Percentiles rank a stretch among this genome's conserved stretches.
These are phyloP conservation scores for Metallyticus violacea DNA, from an alignment of 2,888 invertebrate genomes.

Conservation along the genomic window DNA sequence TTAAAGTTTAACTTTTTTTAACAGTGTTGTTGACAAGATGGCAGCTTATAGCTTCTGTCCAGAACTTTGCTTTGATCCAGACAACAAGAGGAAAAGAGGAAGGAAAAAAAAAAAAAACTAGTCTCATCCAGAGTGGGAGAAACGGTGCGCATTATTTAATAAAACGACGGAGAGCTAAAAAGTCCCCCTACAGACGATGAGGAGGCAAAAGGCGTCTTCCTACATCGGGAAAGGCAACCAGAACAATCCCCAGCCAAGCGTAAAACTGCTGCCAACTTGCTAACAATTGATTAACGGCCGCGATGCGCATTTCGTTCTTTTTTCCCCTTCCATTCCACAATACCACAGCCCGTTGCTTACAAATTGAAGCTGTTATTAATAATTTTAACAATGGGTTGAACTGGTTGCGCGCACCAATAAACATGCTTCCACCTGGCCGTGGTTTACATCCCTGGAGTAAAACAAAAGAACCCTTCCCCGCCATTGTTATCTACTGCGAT, in stretches of 20 bases:
- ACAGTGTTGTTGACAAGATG: no score
- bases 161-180: not conserved
- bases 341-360: not conserved
- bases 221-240: not conserved
- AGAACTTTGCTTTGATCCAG: not conserved
- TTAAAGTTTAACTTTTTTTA: no score
- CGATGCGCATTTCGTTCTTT: not conserved
- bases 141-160: not conserved
- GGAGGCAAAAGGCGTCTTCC: not conserved
- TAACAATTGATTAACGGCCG: constrained; percentile 6
- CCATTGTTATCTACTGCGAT: not conserved
- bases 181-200: not conserved
- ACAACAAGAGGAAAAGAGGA: not conserved
- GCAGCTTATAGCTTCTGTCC: not conserved
- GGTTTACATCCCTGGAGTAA: not conserved
- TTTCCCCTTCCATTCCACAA: not conserved
- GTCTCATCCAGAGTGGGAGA: not conserved
- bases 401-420: not conserved
- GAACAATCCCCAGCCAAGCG: not conserved
- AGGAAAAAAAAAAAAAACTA: not conserved
- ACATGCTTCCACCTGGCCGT: not conserved
- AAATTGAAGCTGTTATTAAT: constrained; percentile 2
- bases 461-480: not conserved
- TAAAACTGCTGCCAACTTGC: not conserved
- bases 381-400: not conserved